Conservation (phyloP, 2,888 invertebrate genomes). For the Elmis aenea region DNA sequence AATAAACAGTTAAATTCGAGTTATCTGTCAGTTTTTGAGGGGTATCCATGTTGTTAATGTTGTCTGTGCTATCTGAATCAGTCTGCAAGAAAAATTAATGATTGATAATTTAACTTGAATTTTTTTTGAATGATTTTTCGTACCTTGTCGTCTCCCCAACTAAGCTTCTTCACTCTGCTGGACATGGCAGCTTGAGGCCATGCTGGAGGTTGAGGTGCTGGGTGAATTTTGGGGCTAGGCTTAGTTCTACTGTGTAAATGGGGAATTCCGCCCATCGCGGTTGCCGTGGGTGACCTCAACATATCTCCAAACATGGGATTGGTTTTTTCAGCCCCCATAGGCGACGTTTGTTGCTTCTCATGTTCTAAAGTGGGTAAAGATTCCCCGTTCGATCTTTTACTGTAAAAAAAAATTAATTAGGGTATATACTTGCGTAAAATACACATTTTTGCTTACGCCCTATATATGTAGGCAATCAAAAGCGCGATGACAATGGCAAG, state of each 20-base stretch:
- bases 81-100: slow-evolving; percentile 41
- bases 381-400: slow-evolving; percentile 20
- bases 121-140: slow-evolving; percentile 7
- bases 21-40: slow-evolving; percentile 49
- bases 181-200: slow-evolving; percentile 69
- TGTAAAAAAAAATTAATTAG: slow-evolving; percentile 10
- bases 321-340: slow-evolving; percentile 31
- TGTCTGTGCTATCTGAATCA: slow-evolving; percentile 50
- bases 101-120: neutral
- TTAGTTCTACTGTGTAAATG: slow-evolving; percentile 44
- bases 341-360: slow-evolving; percentile 36
- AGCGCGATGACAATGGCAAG: slow-evolving; percentile 71
- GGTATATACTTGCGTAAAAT: neutral
- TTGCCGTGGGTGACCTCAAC: slow-evolving; percentile 42
- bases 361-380: slow-evolving; percentile 30
- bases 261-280: slow-evolving; percentile 43
- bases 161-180: slow-evolving; percentile 69
- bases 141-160: slow-evolving; percentile 64
- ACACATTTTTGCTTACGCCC: slow-evolving; percentile 53
- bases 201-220: slow-evolving; percentile 46
- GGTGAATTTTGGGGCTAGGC: slow-evolving; percentile 47
- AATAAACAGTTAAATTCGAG: slow-evolving; percentile 55
- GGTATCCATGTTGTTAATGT: slow-evolving; percentile 45
- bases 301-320: slow-evolving; percentile 43
- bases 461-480: slow-evolving; percentile 73